phyloP scores from a whole-genome alignment of 2,113 vertebrate species.

The Diphyllodes magnificus region DNA sequence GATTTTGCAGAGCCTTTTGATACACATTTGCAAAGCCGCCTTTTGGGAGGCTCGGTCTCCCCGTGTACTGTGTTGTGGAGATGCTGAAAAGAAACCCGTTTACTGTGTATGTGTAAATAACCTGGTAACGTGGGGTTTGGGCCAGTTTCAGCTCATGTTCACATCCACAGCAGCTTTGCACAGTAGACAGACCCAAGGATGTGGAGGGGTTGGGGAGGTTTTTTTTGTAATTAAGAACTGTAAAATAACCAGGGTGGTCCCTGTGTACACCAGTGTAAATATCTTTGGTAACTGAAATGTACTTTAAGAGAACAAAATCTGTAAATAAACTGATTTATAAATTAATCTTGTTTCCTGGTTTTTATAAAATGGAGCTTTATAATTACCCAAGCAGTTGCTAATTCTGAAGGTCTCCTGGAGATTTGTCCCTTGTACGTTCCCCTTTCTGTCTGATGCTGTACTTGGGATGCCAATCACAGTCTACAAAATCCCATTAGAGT shows the following conservation, averaged over 20 bases:
- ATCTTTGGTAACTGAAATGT: conserved; percentile 89
- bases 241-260: conserved; percentile 81
- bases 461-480: conserved; percentile 35
- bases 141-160: conserved; percentile 64
- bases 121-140: conserved; percentile 63
- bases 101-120: conserved; percentile 85
- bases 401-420: neutral
- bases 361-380: neutral
- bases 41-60: conserved; percentile 58
- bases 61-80: conserved; percentile 68
- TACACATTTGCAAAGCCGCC: conserved; percentile 67
- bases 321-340: conserved; percentile 97
- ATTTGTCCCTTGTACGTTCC: neutral
- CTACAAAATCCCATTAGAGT: conserved; percentile 41
- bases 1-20: conserved; percentile 75
- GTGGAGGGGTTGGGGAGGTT: neutral
- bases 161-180: conserved; percentile 69
- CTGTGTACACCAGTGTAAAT: conserved; percentile 90
- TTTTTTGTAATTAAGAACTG: conserved; percentile 77
- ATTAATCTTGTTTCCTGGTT: conserved; percentile 57
- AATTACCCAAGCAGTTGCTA: neutral
- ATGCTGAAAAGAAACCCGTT: conserved; percentile 74
- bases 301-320: conserved; percentile 84
- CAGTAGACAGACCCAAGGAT: conserved; percentile 65
- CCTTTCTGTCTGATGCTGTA: neutral